A percentile compares a stretch with the other conserved stretches of the same genome.
phyloP scores from a whole-genome alignment of 2,888 invertebrate species.

The Copidosoma aretas region DNA sequence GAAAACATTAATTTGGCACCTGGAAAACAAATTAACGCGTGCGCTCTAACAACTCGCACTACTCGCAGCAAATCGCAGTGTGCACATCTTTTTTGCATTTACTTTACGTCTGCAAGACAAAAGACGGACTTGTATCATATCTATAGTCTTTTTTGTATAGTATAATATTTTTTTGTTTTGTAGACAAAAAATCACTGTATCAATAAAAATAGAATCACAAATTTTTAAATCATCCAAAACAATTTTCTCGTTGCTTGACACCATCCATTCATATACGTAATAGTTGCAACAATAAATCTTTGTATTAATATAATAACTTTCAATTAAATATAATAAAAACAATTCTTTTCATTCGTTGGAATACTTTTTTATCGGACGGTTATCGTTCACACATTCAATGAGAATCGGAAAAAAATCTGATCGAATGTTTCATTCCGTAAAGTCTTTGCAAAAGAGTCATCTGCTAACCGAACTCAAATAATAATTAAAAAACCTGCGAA shows the following conservation, averaged over 20 bases:
- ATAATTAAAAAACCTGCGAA: conserved; percentile 39
- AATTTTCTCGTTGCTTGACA: not conserved
- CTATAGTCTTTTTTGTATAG: conserved; percentile 10
- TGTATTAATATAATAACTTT: conserved; percentile 15
- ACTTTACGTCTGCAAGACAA: conserved; percentile 24
- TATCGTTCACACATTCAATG: conserved; percentile 22
- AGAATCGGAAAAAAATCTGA: conserved; percentile 32
- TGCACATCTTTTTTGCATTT: not conserved
- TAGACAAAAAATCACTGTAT: conserved; percentile 40
- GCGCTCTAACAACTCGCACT: conserved; percentile 8
- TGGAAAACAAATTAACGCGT: conserved; percentile 21
- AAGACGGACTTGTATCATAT: conserved; percentile 24
- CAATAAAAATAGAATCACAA: conserved; percentile 42
- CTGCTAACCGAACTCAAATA: conserved; percentile 44
- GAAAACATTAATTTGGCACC: conserved; percentile 39
- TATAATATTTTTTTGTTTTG: conserved; percentile 22
- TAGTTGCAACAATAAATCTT: conserved; percentile 18
- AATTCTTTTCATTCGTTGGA: conserved; percentile 33
- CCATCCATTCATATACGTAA: conserved; percentile 1
- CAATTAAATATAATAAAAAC: conserved; percentile 2
- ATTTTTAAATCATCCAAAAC: conserved; percentile 24
- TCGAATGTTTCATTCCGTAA: conserved; percentile 30
- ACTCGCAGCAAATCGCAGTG: conserved; percentile 1
- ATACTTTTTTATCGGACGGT: conserved; percentile 35
- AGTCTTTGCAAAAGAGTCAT: conserved; percentile 34